Evolutionary conservation across 2,113 vertebrate species (phyloP), one percentile per base, ranked within the genome.

Genomic region (Scophthalmus maximus): DNA sequence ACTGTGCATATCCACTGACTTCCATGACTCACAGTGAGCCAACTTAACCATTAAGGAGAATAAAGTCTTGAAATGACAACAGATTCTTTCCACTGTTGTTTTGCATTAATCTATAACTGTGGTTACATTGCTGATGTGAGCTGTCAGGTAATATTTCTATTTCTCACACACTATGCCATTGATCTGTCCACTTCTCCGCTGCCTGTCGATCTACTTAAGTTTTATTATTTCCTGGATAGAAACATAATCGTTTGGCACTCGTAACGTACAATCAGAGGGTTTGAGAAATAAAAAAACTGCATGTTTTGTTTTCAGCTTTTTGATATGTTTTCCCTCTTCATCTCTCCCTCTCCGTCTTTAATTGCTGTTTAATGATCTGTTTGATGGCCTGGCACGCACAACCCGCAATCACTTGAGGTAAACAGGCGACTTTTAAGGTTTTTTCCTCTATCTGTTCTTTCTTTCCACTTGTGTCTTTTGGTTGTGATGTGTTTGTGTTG

Each of bases 291-390:
- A 51, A 56, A 63, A 47, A 59, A 53, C 22, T 51, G 18, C 36
- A 52, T 53, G 66, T 83, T 77, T 78, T 78, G 78, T 85, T 84
- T 84, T 82, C 44, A 68, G 20, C 76, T 68, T 83, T 79, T 81
- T 79, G 68, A 81, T 82, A 65, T 1, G 66, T 78, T 79, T 83
- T 66, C 60, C 69, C 46, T 60, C 60, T 30, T 69, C 56, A 73
- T 76, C 47, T 17, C 76, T 79, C 56, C 71, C 69, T 61, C 36
- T 78, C 66, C 67, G 72, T 89, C 73, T 90, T 87, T 86, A 82
- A 82, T 73, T 88, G 74, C 79, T 15, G 71, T 86, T 87, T 84
- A 89, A 89, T 78, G 73, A 73, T 67, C 81, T 81, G 80, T 83
- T 76, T 70, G 82, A 81, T 73, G 83, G 63, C 46, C 61, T 87